Evolutionary conservation across 2,113 vertebrate genomes (phyloP).

Genomic region (Cavia aperea): DNA sequence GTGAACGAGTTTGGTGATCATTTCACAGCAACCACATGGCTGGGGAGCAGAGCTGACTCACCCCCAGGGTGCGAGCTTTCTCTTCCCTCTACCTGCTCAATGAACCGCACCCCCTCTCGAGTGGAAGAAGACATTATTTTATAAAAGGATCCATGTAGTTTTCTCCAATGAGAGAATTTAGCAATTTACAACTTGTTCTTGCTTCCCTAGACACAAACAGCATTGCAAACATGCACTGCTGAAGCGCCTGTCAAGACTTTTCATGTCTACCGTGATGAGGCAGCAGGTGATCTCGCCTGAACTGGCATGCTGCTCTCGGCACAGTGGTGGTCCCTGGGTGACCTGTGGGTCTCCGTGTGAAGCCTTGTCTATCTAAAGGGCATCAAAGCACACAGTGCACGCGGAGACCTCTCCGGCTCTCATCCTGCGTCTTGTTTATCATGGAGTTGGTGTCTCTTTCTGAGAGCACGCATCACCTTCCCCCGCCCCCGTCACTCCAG

Average conservation of each 20-base stretch:
- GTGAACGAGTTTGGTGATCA: neutral
- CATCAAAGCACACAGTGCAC: fast-evolving
- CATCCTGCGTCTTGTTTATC: fast-evolving
- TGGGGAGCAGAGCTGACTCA: fast-evolving
- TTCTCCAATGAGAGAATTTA: neutral
- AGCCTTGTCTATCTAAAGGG: fast-evolving
- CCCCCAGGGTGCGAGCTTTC: fast-evolving
- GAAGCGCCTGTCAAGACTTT: fast-evolving
- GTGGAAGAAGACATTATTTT: neutral
- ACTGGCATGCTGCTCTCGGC: neutral
- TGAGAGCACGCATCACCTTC: neutral
- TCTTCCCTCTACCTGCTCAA: neutral
- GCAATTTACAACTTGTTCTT: neutral
- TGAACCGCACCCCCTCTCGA: too few species aligned
- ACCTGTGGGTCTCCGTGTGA: fast-evolving
- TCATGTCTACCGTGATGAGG: fast-evolving
- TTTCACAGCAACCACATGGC: neutral
- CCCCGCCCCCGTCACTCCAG: too few species aligned
- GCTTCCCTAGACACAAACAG: neutral
- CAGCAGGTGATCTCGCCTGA: fast-evolving
- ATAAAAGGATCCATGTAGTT: neutral
- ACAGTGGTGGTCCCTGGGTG: fast-evolving
- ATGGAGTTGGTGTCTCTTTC: neutral
- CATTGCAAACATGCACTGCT: fast-evolving
- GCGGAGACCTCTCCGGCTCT: neutral